Base-by-base conservation (phyloP, 1,140 invertebrate species). In the Vanessa tameamea region DNA sequence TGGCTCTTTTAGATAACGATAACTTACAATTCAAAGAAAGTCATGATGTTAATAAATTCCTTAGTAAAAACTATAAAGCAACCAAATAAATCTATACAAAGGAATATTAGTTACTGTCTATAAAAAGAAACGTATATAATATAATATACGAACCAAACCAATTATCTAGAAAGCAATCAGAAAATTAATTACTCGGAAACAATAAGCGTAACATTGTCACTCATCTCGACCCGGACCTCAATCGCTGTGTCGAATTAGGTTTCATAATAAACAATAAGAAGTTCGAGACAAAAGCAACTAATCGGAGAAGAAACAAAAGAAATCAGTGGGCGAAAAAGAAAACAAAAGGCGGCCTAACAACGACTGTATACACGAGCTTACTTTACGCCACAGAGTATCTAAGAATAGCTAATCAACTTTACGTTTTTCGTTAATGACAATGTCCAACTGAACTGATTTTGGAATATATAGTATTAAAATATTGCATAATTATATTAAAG, bases 251-350 rank as follows among this genome's bases (percentile, higher is more conserved):
- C 64, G 72, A 77, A 77, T 77, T 77, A 70, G 76, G 64, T 73
- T 73, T 47, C 64, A 51, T 69, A 69, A 70, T 75, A 77, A 73
- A 76, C 77, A 77, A 79, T 78, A 77, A 75, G 78, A 79, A 61
- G 68, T 15, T 43, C n/a, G 4, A 47, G 63, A 80, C 76, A 80
- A 80, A 77, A 77, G 76, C 55, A 63, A 75, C 72, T 80, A 80
- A 80, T 80, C 78, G 75, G 68, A 75, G 68, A 77, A 80, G 77
- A 74, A 80, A 77, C 73, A 80, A 80, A 80, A 70, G 73, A 75
- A 79, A 80, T 80, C 78, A 77, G 73, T 64, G 68, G 59, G 70
- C 63, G 68, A 71, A 78, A 80, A 70, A 57, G 72, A 75, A 20
- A 75, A 80, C 76, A 80, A 80, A 78, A 77, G 76, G 61, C 47